Base-by-base conservation (phyloP, 2,888 invertebrate genomes). In the Mactromeris polynyma region DNA sequence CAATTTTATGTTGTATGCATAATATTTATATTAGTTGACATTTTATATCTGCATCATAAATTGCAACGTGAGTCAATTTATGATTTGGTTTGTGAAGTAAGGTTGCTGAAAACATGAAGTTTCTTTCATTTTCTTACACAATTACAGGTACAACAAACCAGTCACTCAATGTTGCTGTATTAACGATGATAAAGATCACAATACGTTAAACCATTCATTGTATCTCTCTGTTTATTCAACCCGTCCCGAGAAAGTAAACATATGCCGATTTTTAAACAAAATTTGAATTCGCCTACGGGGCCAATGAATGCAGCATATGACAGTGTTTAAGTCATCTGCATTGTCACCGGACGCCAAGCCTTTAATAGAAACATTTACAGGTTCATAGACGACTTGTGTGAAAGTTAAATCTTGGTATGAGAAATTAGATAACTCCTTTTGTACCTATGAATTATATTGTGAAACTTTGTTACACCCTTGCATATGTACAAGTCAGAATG, bases 201-300 rank as follows among this genome's bases (percentile, higher is more conserved):
- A n/a, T 64, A 9, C 9, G 26, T 36, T 73, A 36, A 36, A 73
- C 3, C 73, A 9, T 33, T 33, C 36, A 73, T 73, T 73, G 36
- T 73, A 73, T 73, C 31, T 17, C 33, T 17, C 2, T 73, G 73
- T 73, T 73, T 73, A 33, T 33, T 73, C 73, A 73, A 33, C 73
- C 73, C 36, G 73, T 19, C 19, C 33, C 36, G 31, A 73, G 26
- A 73, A 73, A 33, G 19, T 17, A 73, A 73, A 73, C 73, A 73
- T 73, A 36, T 2, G 36, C 17, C 9, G 11, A 73, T 73, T 19
- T 58, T 58, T 36, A 33, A 73, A 73, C 73, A 73, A 73, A 73
- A 9, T 73, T 73, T 73, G 14, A 33, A 73, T 73, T 73, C 14
- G 73, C 73, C 73, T 73, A 33, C 73, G 19, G 73, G 73, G 73